Conservation (phyloP, 1,140 invertebrate genomes). For the Amphibalanus amphitrite region DNA sequence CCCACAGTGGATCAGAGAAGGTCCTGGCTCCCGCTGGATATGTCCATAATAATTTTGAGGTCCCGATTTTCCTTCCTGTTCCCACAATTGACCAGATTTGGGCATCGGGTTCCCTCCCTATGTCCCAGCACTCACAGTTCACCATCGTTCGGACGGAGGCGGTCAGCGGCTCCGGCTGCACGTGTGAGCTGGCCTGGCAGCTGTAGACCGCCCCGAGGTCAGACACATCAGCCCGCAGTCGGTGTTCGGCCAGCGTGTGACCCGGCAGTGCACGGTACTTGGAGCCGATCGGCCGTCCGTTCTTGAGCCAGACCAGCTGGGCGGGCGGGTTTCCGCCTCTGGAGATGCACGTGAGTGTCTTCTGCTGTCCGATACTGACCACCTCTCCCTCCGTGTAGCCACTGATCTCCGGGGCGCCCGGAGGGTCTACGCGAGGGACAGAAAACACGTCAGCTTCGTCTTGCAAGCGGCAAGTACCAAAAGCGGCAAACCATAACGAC, state of each 20-base stretch:
- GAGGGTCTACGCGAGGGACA: slow-evolving; percentile 54
- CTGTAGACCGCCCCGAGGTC: slow-evolving; percentile 23
- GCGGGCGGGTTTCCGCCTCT: slow-evolving; percentile 91
- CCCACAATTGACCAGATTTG: no score
- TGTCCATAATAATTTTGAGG: no score
- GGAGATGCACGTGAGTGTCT: slow-evolving; percentile 73
- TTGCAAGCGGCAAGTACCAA: no score
- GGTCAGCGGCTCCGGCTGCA: slow-evolving; percentile 17
- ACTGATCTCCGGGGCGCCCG: slow-evolving; percentile 77
- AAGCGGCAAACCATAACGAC: no score
- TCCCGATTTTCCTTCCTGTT: no score
- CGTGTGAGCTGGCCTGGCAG: slow-evolving; percentile 23
- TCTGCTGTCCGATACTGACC: slow-evolving; percentile 64
- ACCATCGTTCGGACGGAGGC: slow-evolving; percentile 23
- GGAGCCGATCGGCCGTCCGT: slow-evolving; percentile 61
- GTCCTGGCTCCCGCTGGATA: no score
- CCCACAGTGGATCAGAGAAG: no score
- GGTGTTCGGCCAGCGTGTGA: slow-evolving; percentile 20
- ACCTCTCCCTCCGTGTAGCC: slow-evolving; percentile 76
- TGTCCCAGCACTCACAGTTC: slow-evolving; percentile 19
- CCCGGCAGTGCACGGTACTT: slow-evolving; percentile 33
- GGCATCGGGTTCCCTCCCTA: no score
- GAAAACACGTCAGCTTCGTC: no score
- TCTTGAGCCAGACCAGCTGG: slow-evolving; percentile 83
- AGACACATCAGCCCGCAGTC: slow-evolving; percentile 14